Evolutionary conservation across 1,140 invertebrate genomes (phyloP), one percentile per base, ranked within the genome.

Genomic region (Tetramorium simillimum): DNA sequence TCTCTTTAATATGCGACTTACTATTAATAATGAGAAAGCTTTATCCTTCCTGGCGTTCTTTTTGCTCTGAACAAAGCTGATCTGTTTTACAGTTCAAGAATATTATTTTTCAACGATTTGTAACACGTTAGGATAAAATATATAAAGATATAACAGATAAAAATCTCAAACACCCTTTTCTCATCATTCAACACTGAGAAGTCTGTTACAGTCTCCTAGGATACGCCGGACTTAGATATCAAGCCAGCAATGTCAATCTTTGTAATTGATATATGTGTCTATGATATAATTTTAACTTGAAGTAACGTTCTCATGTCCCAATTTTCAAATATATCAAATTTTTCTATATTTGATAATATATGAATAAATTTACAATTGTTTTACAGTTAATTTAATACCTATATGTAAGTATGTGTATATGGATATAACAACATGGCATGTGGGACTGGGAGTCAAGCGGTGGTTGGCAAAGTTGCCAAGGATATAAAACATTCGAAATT

Each of bases 131-230:
- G 0, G 43, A 62, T 67, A 37, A 9, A 18, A 40, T 56, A 53
- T 78, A 24, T 60, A 77, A 77, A 84, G 4, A 10, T 63, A 37
- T 67, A 70, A 70, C n/a, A 69, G 12, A 77, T 77, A 80, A 65
- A 58, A 76, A 67, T 4, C 60, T 56, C 60, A 84, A 56, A 86
- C 58, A 62, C 37, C 1, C 7, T 84, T 58, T 62, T 9, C 18
- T 21, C 33, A 58, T 24, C 10, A 63, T 46, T 70, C 75, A 85
- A 86, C 40, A 56, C 18, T 73, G 46, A 56, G 53, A 56, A 73
- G 65, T 65, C 43, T 58, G 18, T 89, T 56, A 10, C 60, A 53
- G 89, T 90, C 70, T 89, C 89, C 88, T 90, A 77, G 89, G 89
- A 90, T 70, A 90, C 89, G 51, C 40, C 24, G 56, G 43, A 51